These are phyloP conservation scores for Urocitellus parryii DNA, from an alignment of 2,113 vertebrate species.

Conservation along the genomic window DNA sequence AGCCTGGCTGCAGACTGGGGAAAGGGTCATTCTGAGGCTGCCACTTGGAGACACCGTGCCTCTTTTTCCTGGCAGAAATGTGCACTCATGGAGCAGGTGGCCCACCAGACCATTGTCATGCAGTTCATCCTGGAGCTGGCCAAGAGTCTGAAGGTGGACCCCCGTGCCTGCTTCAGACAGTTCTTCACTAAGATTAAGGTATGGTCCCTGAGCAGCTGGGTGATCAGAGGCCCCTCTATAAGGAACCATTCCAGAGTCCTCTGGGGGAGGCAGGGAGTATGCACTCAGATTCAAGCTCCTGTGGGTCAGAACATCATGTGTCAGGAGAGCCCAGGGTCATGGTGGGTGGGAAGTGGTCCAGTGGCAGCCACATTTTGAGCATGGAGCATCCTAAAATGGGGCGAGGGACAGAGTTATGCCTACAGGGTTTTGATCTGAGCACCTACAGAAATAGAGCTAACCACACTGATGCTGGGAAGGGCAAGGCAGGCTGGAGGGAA, in stretches of 20 bases:
- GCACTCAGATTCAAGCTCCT: background rate
- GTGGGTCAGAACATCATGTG: background rate
- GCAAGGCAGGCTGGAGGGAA: fast-evolving
- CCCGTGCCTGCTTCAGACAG: slow-evolving; percentile 95
- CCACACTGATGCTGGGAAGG: background rate
- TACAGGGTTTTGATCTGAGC: too few species aligned
- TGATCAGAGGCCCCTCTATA: too few species aligned
- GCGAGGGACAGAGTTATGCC: background rate
- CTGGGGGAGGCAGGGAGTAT: background rate
- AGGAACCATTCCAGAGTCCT: background rate
- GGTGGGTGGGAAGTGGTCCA: too few species aligned
- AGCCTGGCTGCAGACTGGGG: fast-evolving
- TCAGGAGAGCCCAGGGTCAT: background rate
- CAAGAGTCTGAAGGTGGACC: slow-evolving; percentile 96
- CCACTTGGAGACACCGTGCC: fast-evolving
- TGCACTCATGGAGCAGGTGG: slow-evolving; percentile 96
- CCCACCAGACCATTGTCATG: slow-evolving; percentile 98
- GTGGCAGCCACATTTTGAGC: too few species aligned
- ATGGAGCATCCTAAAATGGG: background rate
- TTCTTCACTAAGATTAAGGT: slow-evolving; percentile 98
- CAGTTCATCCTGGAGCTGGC: slow-evolving; percentile 97
- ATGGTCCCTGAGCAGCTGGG: background rate
- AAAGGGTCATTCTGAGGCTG: fast-evolving
- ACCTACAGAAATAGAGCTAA: background rate
- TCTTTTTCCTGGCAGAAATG: slow-evolving; percentile 89